These are phyloP conservation scores for Brachionus manjavacas DNA, from an alignment of 1,140 invertebrate species.

Conservation along the genomic window DNA sequence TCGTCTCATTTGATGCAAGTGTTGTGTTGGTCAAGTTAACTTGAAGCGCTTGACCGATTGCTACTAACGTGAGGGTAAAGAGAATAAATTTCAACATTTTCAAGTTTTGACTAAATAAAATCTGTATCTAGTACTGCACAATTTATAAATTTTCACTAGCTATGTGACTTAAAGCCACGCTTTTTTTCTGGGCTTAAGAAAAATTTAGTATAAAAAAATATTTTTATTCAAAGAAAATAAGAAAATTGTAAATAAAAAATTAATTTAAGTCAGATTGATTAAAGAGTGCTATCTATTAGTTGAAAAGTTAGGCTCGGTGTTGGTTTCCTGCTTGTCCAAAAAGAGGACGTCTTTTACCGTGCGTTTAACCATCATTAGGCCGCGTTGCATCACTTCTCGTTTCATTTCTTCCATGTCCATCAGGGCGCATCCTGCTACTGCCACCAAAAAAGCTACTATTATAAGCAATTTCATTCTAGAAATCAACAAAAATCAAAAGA, in stretches of 20 bases:
- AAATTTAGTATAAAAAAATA: neutral
- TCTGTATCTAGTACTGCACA: neutral
- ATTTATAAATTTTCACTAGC: neutral
- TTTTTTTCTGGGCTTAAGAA: neutral
- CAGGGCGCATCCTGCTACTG: neutral
- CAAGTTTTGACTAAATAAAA: neutral
- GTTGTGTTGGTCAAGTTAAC: neutral
- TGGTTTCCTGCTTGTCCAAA: neutral
- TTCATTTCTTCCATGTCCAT: neutral
- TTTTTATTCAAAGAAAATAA: neutral
- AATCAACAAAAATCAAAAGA: neutral
- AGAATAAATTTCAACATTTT: neutral
- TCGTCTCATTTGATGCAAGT: neutral
- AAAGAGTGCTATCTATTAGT: neutral
- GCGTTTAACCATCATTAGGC: neutral
- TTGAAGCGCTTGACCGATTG: neutral
- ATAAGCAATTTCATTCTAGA: neutral
- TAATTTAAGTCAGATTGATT: neutral
- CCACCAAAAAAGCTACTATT: neutral
- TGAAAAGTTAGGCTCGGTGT: neutral
- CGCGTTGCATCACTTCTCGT: neutral
- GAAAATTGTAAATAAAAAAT: neutral
- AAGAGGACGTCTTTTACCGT: neutral
- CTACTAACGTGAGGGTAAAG: neutral
- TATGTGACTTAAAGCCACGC: neutral